These are phyloP conservation scores for Antitype chi DNA, from an alignment of 2,888 invertebrate species.

Conservation along the genomic window DNA sequence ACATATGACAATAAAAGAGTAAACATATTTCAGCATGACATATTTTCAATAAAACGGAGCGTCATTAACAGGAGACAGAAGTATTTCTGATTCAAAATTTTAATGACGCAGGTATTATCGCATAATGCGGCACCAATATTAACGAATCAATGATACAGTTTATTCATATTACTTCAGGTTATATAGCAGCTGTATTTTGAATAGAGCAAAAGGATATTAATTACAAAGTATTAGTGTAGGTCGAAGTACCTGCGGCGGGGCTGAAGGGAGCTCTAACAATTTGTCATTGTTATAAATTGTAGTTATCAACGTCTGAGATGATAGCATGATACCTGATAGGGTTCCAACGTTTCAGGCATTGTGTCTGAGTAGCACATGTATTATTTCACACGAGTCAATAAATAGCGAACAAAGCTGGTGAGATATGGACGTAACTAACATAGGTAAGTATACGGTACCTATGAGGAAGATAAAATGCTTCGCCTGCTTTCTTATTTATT, in stretches of 20 bases:
- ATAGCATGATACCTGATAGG: conserved; percentile 59
- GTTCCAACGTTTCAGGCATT: conserved; percentile 59
- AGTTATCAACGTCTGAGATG: conserved; percentile 54
- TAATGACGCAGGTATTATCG: conserved; percentile 48
- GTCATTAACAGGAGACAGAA: conserved; percentile 46
- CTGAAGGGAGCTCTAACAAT: conserved; percentile 43
- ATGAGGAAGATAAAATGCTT: conserved; percentile 52
- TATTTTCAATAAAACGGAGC: conserved; percentile 50
- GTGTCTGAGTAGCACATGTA: conserved; percentile 50
- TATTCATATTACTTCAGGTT: conserved; percentile 14
- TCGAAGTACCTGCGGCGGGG: conserved; percentile 25
- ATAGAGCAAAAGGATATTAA: conserved; percentile 47
- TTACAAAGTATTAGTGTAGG: conserved; percentile 49
- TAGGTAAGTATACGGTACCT: conserved; percentile 20
- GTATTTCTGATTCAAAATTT: conserved; percentile 51
- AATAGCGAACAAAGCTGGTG: conserved; percentile 64
- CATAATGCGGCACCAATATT: conserved; percentile 36
- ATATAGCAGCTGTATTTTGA: conserved; percentile 9
- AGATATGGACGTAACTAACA: conserved; percentile 54
- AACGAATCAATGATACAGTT: conserved; percentile 22
- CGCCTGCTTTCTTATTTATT: conserved; percentile 32
- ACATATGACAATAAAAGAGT: conserved; percentile 20
- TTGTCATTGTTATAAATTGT: conserved; percentile 62
- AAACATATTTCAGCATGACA: conserved; percentile 44
- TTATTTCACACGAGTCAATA: conserved; percentile 72